A percentile compares a stretch with the other conserved stretches of the same genome.
Conservation (phyloP, 1,140 invertebrate species). For the Polyergus mexicanus region DNA sequence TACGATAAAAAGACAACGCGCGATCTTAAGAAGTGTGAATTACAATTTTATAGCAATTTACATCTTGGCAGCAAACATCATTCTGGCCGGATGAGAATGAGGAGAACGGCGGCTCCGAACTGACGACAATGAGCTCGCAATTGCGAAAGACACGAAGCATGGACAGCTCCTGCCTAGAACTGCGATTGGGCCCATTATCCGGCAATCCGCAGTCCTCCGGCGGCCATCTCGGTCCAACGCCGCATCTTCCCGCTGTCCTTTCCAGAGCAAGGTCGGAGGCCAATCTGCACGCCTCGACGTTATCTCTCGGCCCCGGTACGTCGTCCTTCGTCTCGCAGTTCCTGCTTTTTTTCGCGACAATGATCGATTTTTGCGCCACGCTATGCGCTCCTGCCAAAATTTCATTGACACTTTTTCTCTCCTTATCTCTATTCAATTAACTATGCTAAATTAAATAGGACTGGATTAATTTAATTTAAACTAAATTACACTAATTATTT, state of each 20-base stretch:
- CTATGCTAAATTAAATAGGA: background rate
- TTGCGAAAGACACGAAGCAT: conserved; percentile 95
- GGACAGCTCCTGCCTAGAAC: conserved; percentile 94
- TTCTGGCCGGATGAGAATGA: conserved; percentile 92
- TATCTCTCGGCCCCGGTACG: conserved; percentile 87
- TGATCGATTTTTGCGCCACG: conserved; percentile 30
- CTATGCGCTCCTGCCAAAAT: background rate
- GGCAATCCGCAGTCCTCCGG: conserved; percentile 70
- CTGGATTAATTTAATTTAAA: background rate
- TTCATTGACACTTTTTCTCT: background rate
- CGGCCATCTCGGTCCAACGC: conserved; percentile 72
- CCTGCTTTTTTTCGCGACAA: conserved; percentile 14
- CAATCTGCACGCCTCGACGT: conserved; percentile 91
- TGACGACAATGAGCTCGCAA: conserved; percentile 90
- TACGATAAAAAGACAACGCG: background rate
- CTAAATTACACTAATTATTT: background rate
- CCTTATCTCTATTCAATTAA: too few relatives aligned
- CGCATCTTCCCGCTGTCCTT: conserved; percentile 84
- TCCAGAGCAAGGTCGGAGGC: conserved; percentile 95
- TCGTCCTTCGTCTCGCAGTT: background rate
- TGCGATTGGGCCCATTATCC: conserved; percentile 87
- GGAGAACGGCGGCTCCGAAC: conserved; percentile 86
- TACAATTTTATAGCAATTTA: conserved; percentile 23
- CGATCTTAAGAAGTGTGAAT: background rate
- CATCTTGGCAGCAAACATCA: conserved; percentile 89